Evolutionary conservation across 2,888 invertebrate genomes (phyloP), one percentile per base, ranked within the genome.

Genomic region (Lomographa bimaculata): DNA sequence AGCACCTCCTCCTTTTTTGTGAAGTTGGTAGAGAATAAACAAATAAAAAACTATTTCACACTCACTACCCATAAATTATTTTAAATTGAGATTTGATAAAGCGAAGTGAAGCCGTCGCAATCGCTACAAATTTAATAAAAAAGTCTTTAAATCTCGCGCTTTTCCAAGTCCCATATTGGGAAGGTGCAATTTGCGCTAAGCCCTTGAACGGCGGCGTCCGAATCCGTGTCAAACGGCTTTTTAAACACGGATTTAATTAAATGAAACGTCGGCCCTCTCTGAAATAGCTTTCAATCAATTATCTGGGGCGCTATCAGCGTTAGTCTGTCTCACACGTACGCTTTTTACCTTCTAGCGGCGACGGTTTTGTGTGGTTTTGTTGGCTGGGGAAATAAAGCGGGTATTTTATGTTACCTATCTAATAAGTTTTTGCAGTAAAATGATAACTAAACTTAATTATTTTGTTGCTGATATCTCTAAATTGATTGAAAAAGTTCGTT

Each of bases 231-330:
- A 46, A 53, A 57, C 44, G 36, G 47, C 46, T 57, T 59, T 62
- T 56, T 54, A 57, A 60, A 60, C 54, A 35, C 41, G 44, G 38
- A 49, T 55, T 61, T 58, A 58, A 63, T 61, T 55, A 58, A 63
- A 63, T 50, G 38, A 44, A 57, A 47, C 37, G 50, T 46, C 44
- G 44, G 40, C 29, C 38, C 48, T 39, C 37, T 42, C 46, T 47
- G 43, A 50, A 53, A 57, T 59, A 39, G 50, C 53, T 55, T 53
- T 40, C 51, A 60, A 60, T 63, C 51, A 64, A 64, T 61, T 63
- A 57, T 38, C 50, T 30, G 36, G 48, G 33, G 38, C 30, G 49
- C 46, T 43, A 51, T 25, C 12, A 19, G 8, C 16, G 25, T 54
- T 54, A 51, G 50, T 43, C 45, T 44, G 39, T 45, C 50, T 57